Evolutionary conservation across 2,113 vertebrate genomes (phyloP), one percentile per base, ranked within the genome.

Genomic region (Engraulis encrasicolus): DNA sequence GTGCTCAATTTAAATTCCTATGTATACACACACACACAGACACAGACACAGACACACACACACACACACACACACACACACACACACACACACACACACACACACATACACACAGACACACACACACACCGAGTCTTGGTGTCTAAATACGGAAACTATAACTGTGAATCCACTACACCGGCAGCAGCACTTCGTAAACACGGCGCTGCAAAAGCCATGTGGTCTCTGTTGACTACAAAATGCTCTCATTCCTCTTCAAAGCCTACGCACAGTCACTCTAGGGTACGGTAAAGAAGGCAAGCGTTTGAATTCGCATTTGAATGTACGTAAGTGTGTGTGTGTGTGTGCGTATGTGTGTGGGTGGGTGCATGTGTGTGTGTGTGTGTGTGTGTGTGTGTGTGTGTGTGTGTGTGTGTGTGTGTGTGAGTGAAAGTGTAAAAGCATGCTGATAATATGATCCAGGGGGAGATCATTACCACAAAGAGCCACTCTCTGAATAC

Each of bases 401-500:
- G 50, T 78, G 84, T 80, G 88, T 80, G 81, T 71, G 9, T 45
- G 27, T 52, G 18, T 79, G 19, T 80, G 83, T 71, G 27, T 27
- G 71, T 27, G 37, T n/a, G 36, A 49, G 9, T 74, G 37, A 85
- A 61, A 85, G 50, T 81, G 74, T 61, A 77, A 14, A n/a, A 45
- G 88, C 88, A 83, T 82, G 52, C 78, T 74, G 79, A 85, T 86
- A 86, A 89, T 92, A 90, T 90, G 84, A 89, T 85, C 80, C 50
- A 6, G 78, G 50, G 83, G 54, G 78, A 80, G 85, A 84, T 78
- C 79, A 83, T 82, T 87, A n/a, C 50, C 40, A 74, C 27, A 74
- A 89, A 89, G 78, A 89, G 83, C 84, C 78, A 31, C 40, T 61
- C 79, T 78, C 80, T 80, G 61, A 78, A 80, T 88, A 66, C 58